Evolutionary conservation across 2,113 vertebrate genomes (phyloP), one percentile per base, ranked within the genome.

Genomic region (Ptyas mucosa): DNA sequence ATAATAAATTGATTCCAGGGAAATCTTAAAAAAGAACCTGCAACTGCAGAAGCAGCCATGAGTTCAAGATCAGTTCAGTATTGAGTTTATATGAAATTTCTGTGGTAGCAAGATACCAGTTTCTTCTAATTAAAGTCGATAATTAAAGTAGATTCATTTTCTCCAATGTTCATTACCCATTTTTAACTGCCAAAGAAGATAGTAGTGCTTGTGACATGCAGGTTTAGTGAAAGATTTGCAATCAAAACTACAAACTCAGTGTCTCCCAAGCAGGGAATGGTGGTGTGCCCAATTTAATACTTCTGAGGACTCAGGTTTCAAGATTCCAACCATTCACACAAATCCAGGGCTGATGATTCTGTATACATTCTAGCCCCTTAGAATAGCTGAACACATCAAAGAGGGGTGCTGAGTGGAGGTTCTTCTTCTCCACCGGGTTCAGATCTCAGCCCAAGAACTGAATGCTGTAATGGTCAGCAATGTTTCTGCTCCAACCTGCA

Each of bases 341-440:
- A 15, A 88, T 93, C 94, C 88, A 95, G 51, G 8, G 85, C 69
- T 92, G 26, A 55, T 90, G 8, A 34, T 55, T 91, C 34, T 0
- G 0, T 85, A 89, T 58, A 92, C 86, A 88, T 94, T 87, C 55
- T 87, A 89, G 93, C 95, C 2, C 88, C 93, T 94, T 95, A 89
- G 93, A 95, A 93, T 81, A 94, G 94, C 92, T 96, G 94, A 96
- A 92, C 92, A 96, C 95, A 96, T 96, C 95, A 95, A 69, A 69
- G 58, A 52, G 92, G 5, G 94, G 49, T 57, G 0, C 0, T 29
- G 18, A 88, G 7, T 81, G 93, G 53, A 29, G 2, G 8, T 20
- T 94, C 75, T 92, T 91, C 69, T 53, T 6, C 61, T 90, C 88
- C 94, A n/a, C n/a, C n/a, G 89, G 94, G 64, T 95, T 89, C 14